These are phyloP conservation scores for Agonopterix alstromeriana DNA, from an alignment of 2,888 invertebrate genomes.

Conservation along the genomic window DNA sequence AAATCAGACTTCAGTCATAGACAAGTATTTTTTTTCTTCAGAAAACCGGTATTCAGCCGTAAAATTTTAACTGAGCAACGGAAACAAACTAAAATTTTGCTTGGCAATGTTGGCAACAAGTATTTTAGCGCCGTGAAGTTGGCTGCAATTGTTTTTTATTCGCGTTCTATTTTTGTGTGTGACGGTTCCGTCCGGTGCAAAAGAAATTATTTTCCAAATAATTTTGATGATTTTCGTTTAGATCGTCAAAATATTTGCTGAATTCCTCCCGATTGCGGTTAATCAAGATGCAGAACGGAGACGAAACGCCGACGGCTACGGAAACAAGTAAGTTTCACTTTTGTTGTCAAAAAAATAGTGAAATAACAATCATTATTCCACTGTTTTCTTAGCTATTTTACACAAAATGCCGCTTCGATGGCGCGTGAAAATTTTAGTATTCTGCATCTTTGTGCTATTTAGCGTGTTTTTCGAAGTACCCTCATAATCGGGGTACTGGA, in stretches of 20 bases:
- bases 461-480: conserved; percentile 50
- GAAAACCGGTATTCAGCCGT: neutral
- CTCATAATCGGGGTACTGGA: conserved; percentile 22
- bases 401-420: conserved; percentile 21
- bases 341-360: conserved; percentile 52
- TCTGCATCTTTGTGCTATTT: conserved; percentile 11
- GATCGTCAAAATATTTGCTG: conserved; percentile 39
- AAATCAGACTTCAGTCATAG: neutral
- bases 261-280: conserved; percentile 55
- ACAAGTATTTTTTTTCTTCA: neutral
- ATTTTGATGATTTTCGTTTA: conserved; percentile 58
- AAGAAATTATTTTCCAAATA: conserved; percentile 54
- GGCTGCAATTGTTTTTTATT: conserved; percentile 69
- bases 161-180: conserved; percentile 77
- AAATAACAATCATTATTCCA: conserved; percentile 44
- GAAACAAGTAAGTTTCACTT: conserved; percentile 57
- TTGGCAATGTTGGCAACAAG: conserved; percentile 20
- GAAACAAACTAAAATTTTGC: neutral
- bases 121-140: conserved; percentile 36
- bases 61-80: neutral
- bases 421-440: conserved; percentile 14
- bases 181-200: conserved; percentile 66
- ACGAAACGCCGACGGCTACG: conserved; percentile 49
- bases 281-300: conserved; percentile 72
- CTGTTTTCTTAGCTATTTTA: conserved; percentile 44